Evolutionary conservation across 2,797 vertebrate genomes (phyloP), one percentile per base, ranked within the genome.

Genomic region (Psittacula derbiana): DNA sequence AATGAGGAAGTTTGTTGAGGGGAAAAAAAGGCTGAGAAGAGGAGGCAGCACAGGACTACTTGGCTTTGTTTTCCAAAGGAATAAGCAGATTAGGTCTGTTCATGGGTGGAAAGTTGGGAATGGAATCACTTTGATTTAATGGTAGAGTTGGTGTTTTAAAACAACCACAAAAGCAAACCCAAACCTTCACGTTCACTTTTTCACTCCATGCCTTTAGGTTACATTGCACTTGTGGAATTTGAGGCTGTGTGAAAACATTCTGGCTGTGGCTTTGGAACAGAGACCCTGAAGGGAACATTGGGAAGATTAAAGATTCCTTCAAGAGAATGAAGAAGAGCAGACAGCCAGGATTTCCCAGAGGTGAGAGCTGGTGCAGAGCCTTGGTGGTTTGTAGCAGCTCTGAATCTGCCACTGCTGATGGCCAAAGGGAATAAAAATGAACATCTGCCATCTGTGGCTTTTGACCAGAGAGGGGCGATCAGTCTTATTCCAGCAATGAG

Each of bases 381-480:
- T 57, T 52, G 70, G 67, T 8, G 8, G 76, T 89, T 44, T 38
- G 30, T 31, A 87, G 73, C 71, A 93, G 80, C 75, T 92, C 93
- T 64, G 80, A 88, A 60, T 86, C 75, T 95, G 94, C 90, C 80
- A 53, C 74, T 61, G 90, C 72, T 15, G 2, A 31, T 8, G 69
- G 87, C 92, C 88, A 75, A 92, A 86, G 94, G 88, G 87, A 80
- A 90, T 27, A 88, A 92, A 95, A 11, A 57, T 52, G 79, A 95
- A 84, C 92, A 86, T 90, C 95, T 96, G 94, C 88, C 80, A 83
- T 16, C 76, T 10, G 3, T 93, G 93, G 80, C 88, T 95, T 89
- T 31, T 75, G 94, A 82, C 88, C 88, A 69, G 93, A 38, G 50
- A 80, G 36, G 62, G 31, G 38, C 17, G 80, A 96, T 93, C 66